phyloP scores from a whole-genome alignment of 2,113 vertebrate genomes.

The Vanacampus margaritifer region DNA sequence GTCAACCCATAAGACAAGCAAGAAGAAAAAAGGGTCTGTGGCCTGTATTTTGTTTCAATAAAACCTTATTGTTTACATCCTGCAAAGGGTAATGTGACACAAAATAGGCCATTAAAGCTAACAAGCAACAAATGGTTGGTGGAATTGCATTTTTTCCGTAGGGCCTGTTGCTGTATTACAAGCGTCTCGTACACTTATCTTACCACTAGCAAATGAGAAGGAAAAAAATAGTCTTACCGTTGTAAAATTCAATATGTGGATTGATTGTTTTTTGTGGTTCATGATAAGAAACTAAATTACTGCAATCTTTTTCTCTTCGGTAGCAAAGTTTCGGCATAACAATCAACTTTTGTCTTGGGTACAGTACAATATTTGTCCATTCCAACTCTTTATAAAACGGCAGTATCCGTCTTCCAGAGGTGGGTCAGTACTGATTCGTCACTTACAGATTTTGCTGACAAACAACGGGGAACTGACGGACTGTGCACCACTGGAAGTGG shows the following conservation, averaged over 20 bases:
- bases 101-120: not conserved
- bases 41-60: slow-evolving; percentile 3
- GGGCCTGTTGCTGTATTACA: not conserved
- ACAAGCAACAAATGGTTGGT: not conserved
- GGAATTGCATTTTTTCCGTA: not conserved
- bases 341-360: no score
- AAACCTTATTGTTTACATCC: not conserved
- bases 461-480: no score
- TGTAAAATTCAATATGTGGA: not conserved
- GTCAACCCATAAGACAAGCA: not conserved
- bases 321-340: no score
- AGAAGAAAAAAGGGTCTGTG: not conserved
- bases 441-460: no score
- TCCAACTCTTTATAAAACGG: no score
- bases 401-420: no score
- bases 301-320: not conserved
- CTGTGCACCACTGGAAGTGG: no score
- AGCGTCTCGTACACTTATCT: not conserved
- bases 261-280: not conserved
- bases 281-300: not conserved
- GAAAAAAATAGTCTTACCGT: not conserved
- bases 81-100: not conserved
- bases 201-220: not conserved
- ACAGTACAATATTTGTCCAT: no score
- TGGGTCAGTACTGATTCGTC: no score